These are phyloP conservation scores for Protobothrops flavoviridis DNA, from an alignment of 2,113 vertebrate genomes.

Conservation along the genomic window DNA sequence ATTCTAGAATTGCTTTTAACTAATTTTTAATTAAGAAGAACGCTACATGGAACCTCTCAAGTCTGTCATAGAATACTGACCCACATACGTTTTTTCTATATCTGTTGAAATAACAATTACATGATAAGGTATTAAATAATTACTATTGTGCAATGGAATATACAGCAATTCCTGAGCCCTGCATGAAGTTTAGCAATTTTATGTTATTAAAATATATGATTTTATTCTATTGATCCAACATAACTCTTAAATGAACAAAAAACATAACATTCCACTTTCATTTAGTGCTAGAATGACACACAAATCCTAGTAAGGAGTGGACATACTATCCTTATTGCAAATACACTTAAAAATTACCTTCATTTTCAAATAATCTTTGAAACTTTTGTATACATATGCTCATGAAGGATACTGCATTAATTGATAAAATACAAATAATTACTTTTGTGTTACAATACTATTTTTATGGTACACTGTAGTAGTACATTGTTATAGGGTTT, in stretches of 20 bases:
- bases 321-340: slow-evolving; percentile 10
- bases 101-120: neutral
- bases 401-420: neutral
- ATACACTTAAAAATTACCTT: neutral
- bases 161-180: slow-evolving; percentile 1
- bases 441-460: neutral
- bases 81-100: neutral
- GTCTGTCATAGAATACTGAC: slow-evolving; percentile 5
- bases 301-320: neutral
- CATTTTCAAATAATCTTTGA: neutral
- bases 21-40: neutral
- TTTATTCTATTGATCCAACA: neutral
- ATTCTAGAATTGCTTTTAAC: neutral
- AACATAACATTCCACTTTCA: neutral
- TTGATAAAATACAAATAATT: neutral
- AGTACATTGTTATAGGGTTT: accelerated
- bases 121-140: slow-evolving; percentile 12
- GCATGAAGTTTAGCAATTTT: neutral
- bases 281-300: neutral
- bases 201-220: slow-evolving; percentile 5
- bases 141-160: neutral
- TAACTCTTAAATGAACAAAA: slow-evolving; percentile 19
- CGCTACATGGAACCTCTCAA: neutral
- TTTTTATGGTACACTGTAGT: accelerated
- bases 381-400: neutral